Base-by-base conservation (phyloP, 2,113 vertebrate species). In the Meles meles region DNA sequence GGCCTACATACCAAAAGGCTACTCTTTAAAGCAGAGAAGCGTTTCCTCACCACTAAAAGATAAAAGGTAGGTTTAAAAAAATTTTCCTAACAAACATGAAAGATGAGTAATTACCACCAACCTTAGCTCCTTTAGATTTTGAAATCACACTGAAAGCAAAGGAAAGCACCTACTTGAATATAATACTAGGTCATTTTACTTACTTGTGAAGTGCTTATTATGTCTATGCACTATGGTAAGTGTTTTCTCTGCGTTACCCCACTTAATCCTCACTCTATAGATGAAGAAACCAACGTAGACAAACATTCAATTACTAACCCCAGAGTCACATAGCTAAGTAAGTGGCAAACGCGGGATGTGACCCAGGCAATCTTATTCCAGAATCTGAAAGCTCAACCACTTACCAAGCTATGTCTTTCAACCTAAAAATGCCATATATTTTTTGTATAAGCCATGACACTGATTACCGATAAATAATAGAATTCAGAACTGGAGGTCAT, bases 1-100 rank as follows among this genome's bases (percentile, higher is more conserved):
- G 10, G 34, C 52, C 65, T 76, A 21, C 37, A 21, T 81, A 86
- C 47, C 44, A 94, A 92, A 92, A 93, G 69, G 10, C 72, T 87
- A 79, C 18, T 63, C 61, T 93, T 93, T 65, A 77, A 84, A 93
- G 34, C n/a, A 91, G 55, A 59, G 21, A 59, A 90, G 31, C 86
- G 31, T 25, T 94, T 76, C 52, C 27, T 94, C 34, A 89, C 21
- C 7, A 71, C 76, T 72, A 92, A 96, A 84, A 88, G 37, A 82
- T 37, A 90, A 89, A 97, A 65, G 37, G 52, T n/a, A 88, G 65
- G 31, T 65, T 96, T 72, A 29, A 67, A 85, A 85, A 91, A n/a
- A 42, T 31, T 31, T 69, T 93, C 21, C 67, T 90, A 79, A 97
- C 17, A 79, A 97, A 79, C 86, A 93, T 90, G 72, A 87, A 96